These are phyloP conservation scores for Siniperca chuatsi DNA, from an alignment of 2,113 vertebrate species.

Conservation along the genomic window DNA sequence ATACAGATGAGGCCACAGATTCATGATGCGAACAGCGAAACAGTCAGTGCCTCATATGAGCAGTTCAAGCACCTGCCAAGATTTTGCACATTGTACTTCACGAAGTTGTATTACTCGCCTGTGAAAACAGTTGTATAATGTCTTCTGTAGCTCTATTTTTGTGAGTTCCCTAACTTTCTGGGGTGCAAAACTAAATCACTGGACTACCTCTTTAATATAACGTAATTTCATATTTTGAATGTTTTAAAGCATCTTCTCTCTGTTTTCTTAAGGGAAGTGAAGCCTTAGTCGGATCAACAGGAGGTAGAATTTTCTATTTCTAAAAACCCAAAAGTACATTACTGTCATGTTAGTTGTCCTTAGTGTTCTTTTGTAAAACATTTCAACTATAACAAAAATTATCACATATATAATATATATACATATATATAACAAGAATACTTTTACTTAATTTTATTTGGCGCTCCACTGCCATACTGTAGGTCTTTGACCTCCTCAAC, in stretches of 20 bases:
- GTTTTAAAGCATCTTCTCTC: background rate
- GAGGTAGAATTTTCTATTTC: background rate
- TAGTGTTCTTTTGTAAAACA: conserved; percentile 26
- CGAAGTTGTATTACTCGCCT: background rate
- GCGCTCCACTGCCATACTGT: background rate
- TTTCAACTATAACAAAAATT: background rate
- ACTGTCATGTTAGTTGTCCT: conserved; percentile 7
- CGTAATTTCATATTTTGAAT: background rate
- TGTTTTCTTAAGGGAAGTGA: background rate
- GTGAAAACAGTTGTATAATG: background rate
- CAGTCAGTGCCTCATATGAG: background rate
- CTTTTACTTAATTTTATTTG: background rate
- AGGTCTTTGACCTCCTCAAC: background rate
- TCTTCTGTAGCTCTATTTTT: background rate
- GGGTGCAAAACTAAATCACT: background rate
- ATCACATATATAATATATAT: too few species aligned
- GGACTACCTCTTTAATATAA: background rate
- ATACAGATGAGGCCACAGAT: background rate
- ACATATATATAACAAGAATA: background rate
- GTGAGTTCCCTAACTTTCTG: background rate
- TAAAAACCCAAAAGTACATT: background rate
- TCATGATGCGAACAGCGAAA: background rate
- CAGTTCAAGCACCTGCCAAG: background rate
- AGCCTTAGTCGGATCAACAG: conserved; percentile 26
- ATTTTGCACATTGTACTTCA: background rate